These are phyloP conservation scores for Coregonus sp. DNA, from an alignment of 2,797 vertebrate genomes.

Conservation along the genomic window DNA sequence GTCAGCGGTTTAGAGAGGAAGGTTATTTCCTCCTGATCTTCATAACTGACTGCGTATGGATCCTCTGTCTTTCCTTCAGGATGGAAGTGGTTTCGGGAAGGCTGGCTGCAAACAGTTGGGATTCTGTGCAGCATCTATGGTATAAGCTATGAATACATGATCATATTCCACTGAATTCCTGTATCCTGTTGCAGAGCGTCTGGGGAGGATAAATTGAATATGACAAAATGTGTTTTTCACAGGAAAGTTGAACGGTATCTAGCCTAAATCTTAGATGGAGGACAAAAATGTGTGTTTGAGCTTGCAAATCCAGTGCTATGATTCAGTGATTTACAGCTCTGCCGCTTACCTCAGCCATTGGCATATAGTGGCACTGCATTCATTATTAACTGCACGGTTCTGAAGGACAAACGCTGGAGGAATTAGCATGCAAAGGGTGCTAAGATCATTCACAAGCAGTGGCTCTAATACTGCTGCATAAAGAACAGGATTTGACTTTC, in stretches of 20 bases:
- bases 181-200: conserved; percentile 44
- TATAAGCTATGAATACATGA: conserved; percentile 37
- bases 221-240: conserved; percentile 36
- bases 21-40: conserved; percentile 13
- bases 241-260: conserved; percentile 29
- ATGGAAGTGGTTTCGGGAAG: conserved; percentile 23
- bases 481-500: conserved; percentile 48
- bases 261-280: conserved; percentile 21
- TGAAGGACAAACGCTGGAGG: conserved; percentile 64
- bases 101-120: conserved; percentile 31
- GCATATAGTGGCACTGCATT: conserved; percentile 67
- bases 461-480: conserved; percentile 53
- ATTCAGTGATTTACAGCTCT: conserved; percentile 46
- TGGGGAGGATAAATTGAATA: conserved; percentile 36
- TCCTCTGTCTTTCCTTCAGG: conserved; percentile 6
- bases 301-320: conserved; percentile 44
- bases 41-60: conserved; percentile 2
- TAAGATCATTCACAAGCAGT: conserved; percentile 64
- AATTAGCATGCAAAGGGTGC: conserved; percentile 69
- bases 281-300: conserved; percentile 25
- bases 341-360: conserved; percentile 46
- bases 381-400: conserved; percentile 71
- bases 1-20: conserved; percentile 15
- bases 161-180: conserved; percentile 61
- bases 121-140: conserved; percentile 38